Evolutionary conservation across 2,113 vertebrate species (phyloP), one percentile per base, ranked within the genome.

Genomic region (Bufo bufo): DNA sequence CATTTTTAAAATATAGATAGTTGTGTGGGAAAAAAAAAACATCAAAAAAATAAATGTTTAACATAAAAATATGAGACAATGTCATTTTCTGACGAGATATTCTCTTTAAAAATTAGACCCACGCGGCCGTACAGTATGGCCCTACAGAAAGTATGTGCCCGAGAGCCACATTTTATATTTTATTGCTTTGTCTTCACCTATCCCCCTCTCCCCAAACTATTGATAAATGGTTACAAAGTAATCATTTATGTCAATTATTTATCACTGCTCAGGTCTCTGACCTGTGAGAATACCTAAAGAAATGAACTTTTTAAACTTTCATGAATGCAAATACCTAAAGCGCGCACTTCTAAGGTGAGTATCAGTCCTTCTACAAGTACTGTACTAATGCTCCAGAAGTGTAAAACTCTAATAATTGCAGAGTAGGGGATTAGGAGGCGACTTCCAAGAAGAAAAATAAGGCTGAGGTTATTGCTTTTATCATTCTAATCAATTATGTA

Each of bases 401-500:
- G 81, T 84, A 88, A 84, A 83, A 88, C 84, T 77, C 12, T 88
- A 84, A 88, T 88, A 84, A 88, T 88, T 77, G 87, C 87, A 84
- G 80, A 84, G 81, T 47, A 88, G 59, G 52, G 87, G 71, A 84
- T 84, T 84, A 88, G 81, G 54, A 77, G 59, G 69, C 33, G n/a
- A 77, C 72, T 84, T 84, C 81, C 71, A 84, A 84, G 72, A 77
- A 54, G 58, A 50, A 77, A 84, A 88, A 84, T 88, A 77, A 59
- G 81, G 23, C 71, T 58, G 65, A 59, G 72, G 58, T 84, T 84
- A 84, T 77, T 77, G 81, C 87, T 88, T 88, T 88, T 88, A 88
- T 88, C 87, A 88, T 84, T 56, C 81, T 88, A 88, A 88, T 88
- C 87, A 88, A 88, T 88, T 88, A 88, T 88, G 87, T 66, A 88